A percentile compares a stretch with the other conserved stretches of the same genome.
Conservation (phyloP, 2,888 invertebrate species). For the Latheticus oryzae region DNA sequence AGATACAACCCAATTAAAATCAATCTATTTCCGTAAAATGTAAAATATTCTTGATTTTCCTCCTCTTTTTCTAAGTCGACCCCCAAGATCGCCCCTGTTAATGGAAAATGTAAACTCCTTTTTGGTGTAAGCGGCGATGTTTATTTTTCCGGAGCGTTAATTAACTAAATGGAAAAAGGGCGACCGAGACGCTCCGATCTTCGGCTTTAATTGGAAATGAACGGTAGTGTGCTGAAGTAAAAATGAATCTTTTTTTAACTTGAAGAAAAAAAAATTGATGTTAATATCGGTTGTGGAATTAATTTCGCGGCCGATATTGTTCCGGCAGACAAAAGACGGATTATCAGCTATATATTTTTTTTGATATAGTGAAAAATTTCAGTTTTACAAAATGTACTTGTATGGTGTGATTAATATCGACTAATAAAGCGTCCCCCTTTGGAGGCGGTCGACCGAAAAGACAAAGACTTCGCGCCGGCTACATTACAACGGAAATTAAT, state of each 20-base stretch:
- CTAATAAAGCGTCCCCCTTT: constrained; percentile 26
- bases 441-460: constrained; percentile 19
- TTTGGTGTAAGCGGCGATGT: constrained; percentile 24
- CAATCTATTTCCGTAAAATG: no score
- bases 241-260: constrained; percentile 28
- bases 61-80: constrained; percentile 22
- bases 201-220: constrained; percentile 41
- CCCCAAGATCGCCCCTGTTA: constrained; percentile 17
- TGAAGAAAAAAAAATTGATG: constrained; percentile 6
- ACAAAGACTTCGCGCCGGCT: constrained; percentile 38
- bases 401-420: constrained; percentile 28
- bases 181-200: constrained; percentile 37
- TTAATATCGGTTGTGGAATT: constrained; percentile 10
- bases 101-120: constrained; percentile 39
- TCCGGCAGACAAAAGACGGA: constrained; percentile 30
- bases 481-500: constrained; percentile 42
- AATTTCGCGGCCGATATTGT: constrained; percentile 30
- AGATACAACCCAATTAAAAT: no score
- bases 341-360: no score
- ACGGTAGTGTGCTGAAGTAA: constrained; percentile 30
- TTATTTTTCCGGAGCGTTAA: constrained; percentile 41
- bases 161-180: constrained; percentile 41
- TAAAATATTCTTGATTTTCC: neutral
- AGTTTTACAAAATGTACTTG: no score
- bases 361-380: no score